Base-by-base conservation (phyloP, 1,140 invertebrate species). In the Tetragnatha versicolor region DNA sequence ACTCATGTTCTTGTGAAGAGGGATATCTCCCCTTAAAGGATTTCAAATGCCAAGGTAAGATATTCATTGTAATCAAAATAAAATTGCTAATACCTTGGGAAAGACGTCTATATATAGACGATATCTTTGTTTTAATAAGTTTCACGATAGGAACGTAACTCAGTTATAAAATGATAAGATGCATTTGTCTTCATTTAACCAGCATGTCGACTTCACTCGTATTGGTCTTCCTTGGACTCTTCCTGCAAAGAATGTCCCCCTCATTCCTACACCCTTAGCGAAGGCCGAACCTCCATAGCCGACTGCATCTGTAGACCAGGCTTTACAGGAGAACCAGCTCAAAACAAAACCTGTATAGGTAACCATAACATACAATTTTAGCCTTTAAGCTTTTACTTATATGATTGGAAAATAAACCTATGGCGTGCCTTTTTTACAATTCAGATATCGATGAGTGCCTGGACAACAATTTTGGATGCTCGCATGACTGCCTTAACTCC, bases 391-490 rank as follows among this genome's bases (percentile, higher is more conserved):
- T 55, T 53, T 2, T 29, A 12, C 12, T 12, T 47, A 1, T 3
- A 47, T 47, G 12, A 47, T 47, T 47, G 20, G 12, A 2, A 17
- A 47, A 89, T 47, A 47, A 47, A 47, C 12, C 12, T 47, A 47
- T 29, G 7, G 22, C 7, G n/a, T n/a, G n/a, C n/a, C n/a, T 55
- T 55, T 17, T 55, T 55, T 60, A 60, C n/a, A 51, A 55, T 70
- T 29, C 79, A 88, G 90, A 91, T 84, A 85, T 89, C 47, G 89
- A 91, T 83, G 90, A 91, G 84, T 91, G 90, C 81, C 82, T 88
- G 3, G 20, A 29, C 5, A 17, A 68, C 0, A 78, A 69, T 25
- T 75, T 73, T 29, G 79, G 77, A 0, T 84, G 84, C 69, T 82
- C 83, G 14, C 77, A 86, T 76, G 85, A 85, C 20, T 93, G 92